phyloP scores from a whole-genome alignment of 2,113 vertebrate genomes.

The Bos taurus region ARS-UCD2.0 NC_037348.1:50140501-50141000 shows the following conservation, averaged over 20 bases:
- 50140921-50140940: not conserved
- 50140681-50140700: not conserved
- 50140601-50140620: not conserved
- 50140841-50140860: not conserved
- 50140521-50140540: not conserved
- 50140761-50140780: not conserved
- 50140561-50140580: not conserved
- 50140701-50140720: not conserved
- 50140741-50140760: not conserved
- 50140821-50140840: not conserved
- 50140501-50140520: fast-evolving
- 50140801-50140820: not conserved
- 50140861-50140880: not conserved
- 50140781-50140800: not conserved
- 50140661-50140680: not conserved
- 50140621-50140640: not conserved
- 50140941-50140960: not conserved
- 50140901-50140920: not conserved
- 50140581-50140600: not conserved
- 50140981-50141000: not conserved
- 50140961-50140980: not conserved
- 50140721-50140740: not conserved
- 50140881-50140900: not conserved
- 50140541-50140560: not conserved
- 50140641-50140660: not conserved